Conservation (phyloP, 2,797 vertebrate genomes). For the Girardinus metallicus region DNA sequence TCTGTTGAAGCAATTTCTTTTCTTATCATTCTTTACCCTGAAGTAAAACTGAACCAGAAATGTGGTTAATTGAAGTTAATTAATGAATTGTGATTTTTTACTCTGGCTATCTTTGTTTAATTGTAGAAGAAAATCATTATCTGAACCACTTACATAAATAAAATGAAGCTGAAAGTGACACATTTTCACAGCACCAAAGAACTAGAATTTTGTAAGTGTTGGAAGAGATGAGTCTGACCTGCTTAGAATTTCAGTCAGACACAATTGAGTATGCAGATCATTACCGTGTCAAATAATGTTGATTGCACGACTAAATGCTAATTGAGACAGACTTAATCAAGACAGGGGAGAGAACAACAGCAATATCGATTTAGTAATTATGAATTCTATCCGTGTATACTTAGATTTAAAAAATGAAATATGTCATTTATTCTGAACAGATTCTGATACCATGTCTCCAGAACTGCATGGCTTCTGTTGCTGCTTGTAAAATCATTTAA, state of each 20-base stretch:
- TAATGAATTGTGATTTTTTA: not conserved
- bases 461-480: not conserved
- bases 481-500: not conserved
- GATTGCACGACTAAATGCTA: not conserved
- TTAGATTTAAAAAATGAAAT: not conserved
- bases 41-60: not conserved
- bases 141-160: not conserved
- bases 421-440: not conserved
- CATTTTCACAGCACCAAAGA: not conserved
- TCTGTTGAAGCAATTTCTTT: not conserved
- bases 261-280: not conserved
- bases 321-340: slow-evolving; percentile 1
- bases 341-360: not conserved
- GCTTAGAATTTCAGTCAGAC: not conserved
- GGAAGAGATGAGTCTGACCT: not conserved
- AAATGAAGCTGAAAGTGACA: not conserved
- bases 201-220: not conserved
- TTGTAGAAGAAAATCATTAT: not conserved
- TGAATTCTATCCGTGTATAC: not conserved
- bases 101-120: not conserved
- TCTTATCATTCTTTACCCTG: not conserved
- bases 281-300: not conserved
- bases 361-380: not conserved
- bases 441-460: not conserved
- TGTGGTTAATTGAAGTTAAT: not conserved